Evolutionary conservation across 2,113 vertebrate genomes (phyloP).

Genomic region (Elaphurus davidianus): DNA sequence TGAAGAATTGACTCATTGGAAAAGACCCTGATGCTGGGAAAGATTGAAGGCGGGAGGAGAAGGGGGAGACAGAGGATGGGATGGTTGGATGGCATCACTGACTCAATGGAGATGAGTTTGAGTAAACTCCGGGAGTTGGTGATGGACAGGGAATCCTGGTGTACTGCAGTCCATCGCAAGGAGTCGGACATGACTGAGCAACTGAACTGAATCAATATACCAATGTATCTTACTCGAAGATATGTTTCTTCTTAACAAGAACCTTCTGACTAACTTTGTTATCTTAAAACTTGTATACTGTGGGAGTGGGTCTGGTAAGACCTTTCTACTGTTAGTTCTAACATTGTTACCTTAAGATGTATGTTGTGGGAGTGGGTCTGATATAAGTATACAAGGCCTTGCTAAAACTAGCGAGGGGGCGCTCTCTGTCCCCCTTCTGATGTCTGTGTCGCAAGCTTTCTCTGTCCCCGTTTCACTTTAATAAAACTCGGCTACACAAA

Average conservation of each 20-base stretch:
- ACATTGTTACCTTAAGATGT: not conserved
- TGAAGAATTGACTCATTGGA: not conserved
- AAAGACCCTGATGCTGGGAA: not conserved
- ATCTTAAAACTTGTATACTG: not conserved
- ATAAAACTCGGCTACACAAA: not conserved
- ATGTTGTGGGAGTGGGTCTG: not conserved
- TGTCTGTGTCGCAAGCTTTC: not conserved
- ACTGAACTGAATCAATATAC: not conserved
- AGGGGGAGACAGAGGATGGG: not conserved
- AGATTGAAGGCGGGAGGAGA: not conserved
- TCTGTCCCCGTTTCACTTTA: not conserved
- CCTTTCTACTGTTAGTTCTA: not conserved
- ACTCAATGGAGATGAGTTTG: not conserved
- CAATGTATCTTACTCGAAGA: not conserved
- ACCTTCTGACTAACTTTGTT: not conserved
- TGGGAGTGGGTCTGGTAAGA: not conserved
- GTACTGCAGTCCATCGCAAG: not conserved
- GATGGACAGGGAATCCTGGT: not conserved
- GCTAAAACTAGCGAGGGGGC: rapidly evolving
- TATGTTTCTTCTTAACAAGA: not conserved
- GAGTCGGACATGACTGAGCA: rapidly evolving
- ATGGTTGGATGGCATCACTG: not conserved
- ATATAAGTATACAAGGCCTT: too few species aligned
- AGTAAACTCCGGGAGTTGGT: not conserved
- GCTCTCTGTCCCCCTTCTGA: not conserved